These are phyloP conservation scores for Eutolmus rufibarbis DNA, from an alignment of 2,888 invertebrate species.

Conservation along the genomic window DNA sequence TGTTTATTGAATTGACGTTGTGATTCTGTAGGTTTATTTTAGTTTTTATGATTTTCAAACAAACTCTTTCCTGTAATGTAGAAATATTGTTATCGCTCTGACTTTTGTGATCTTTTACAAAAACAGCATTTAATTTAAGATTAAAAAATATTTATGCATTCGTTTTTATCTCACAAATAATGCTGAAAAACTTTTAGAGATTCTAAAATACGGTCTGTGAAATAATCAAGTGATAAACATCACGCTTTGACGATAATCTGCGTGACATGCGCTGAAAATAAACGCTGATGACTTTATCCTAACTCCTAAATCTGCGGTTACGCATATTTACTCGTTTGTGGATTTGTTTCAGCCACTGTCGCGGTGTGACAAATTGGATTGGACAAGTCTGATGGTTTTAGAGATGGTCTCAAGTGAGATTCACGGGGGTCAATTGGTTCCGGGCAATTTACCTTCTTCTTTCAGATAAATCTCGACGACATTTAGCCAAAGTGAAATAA, in stretches of 20 bases:
- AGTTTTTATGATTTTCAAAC: not conserved
- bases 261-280: not conserved
- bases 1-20: not conserved
- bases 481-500: not conserved
- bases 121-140: not conserved
- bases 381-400: not conserved
- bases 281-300: not conserved
- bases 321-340: not conserved
- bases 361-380: constrained; percentile 22
- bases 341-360: not conserved
- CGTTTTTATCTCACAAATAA: not conserved
- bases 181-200: not conserved
- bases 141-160: not conserved
- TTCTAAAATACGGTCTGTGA: not conserved
- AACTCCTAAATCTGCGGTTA: not conserved
- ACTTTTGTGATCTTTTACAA: not conserved
- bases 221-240: not conserved
- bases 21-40: not conserved
- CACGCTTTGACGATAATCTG: not conserved
- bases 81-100: not conserved
- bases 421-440: constrained; percentile 28
- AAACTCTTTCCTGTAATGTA: not conserved
- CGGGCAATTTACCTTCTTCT: constrained; percentile 14
- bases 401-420: not conserved
- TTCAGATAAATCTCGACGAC: constrained; percentile 13